Conservation (phyloP, 1,140 invertebrate species). For the Pissodes strobi region DNA sequence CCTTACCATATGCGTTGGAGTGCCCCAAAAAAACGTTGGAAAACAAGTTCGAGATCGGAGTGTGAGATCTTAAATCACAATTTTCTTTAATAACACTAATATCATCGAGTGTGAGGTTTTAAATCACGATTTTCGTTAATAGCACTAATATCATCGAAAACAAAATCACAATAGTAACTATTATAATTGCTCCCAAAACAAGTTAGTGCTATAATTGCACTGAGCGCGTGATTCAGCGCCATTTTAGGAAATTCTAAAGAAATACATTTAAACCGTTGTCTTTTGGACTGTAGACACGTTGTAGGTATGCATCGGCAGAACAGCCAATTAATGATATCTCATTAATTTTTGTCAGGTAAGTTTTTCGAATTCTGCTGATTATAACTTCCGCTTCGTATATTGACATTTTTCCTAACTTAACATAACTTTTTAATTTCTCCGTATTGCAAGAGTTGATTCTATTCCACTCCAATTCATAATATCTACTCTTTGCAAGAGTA, state of each 20-base stretch:
- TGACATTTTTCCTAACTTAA: too few relatives aligned
- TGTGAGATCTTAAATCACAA: conserved; percentile 87
- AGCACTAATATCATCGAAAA: conserved; percentile 97
- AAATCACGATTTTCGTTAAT: conserved; percentile 95
- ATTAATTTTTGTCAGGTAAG: too few relatives aligned
- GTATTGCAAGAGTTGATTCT: too few relatives aligned
- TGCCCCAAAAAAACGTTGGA: conserved; percentile 98
- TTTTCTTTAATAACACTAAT: conserved; percentile 97
- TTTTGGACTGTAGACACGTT: too few relatives aligned
- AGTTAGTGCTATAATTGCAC: conserved; percentile 69
- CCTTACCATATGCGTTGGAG: conserved; percentile 91
- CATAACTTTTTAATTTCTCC: too few relatives aligned
- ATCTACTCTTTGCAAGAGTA: too few relatives aligned
- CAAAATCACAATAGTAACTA: conserved; percentile 87
- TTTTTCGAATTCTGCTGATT: too few relatives aligned
- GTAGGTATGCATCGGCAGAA: too few relatives aligned
- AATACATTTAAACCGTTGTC: neutral
- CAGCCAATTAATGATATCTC: too few relatives aligned
- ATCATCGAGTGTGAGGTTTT: conserved; percentile 83
- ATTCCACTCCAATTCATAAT: too few relatives aligned
- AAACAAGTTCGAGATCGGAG: conserved; percentile 88
- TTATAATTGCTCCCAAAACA: conserved; percentile 84
- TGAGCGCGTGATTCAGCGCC: conserved; percentile 56
- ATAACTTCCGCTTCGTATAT: too few relatives aligned
- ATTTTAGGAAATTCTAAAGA: conserved; percentile 40